Conservation (phyloP, 2,113 vertebrate species). For the Austrofundulus limnaeus region DNA sequence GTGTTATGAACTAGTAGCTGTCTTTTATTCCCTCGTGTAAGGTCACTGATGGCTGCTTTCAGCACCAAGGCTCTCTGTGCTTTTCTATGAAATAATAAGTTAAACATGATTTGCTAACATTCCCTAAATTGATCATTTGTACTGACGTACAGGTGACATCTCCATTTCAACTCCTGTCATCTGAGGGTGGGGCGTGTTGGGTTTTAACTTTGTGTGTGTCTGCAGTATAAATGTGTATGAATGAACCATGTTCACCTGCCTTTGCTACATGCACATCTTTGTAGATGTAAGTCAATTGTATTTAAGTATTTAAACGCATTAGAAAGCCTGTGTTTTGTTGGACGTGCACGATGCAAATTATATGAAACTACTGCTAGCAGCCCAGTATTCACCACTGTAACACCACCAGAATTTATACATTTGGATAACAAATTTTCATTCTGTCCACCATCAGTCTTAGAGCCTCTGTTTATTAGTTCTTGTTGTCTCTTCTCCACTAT, state of each 20-base stretch:
- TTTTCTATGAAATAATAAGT: constrained; percentile 52
- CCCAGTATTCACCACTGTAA: constrained; percentile 37
- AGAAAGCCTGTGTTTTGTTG: constrained; percentile 41
- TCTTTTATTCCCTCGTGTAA: constrained; percentile 53
- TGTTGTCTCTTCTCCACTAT: constrained; percentile 76
- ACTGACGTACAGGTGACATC: constrained; percentile 52
- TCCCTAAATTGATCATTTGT: constrained; percentile 70
- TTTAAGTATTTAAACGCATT: constrained; percentile 60
- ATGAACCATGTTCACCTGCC: constrained; percentile 37
- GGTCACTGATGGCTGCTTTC: constrained; percentile 58
- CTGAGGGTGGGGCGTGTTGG: constrained; percentile 46
- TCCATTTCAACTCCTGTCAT: constrained; percentile 37
- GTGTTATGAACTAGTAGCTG: constrained; percentile 75
- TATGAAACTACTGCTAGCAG: constrained; percentile 66
- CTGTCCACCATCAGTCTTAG: constrained; percentile 63
- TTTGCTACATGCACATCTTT: constrained; percentile 27
- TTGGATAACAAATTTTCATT: constrained; percentile 53
- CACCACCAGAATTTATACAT: constrained; percentile 31
- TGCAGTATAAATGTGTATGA: constrained; percentile 2
- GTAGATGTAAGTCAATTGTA: constrained; percentile 51
- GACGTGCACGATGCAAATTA: constrained; percentile 48
- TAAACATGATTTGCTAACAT: constrained; percentile 72
- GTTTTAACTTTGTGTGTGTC: constrained; percentile 29
- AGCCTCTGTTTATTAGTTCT: constrained; percentile 65
- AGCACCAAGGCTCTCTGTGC: constrained; percentile 45